These are phyloP conservation scores for Allacma fusca DNA, from an alignment of 2,888 invertebrate species.

Conservation along the genomic window DNA sequence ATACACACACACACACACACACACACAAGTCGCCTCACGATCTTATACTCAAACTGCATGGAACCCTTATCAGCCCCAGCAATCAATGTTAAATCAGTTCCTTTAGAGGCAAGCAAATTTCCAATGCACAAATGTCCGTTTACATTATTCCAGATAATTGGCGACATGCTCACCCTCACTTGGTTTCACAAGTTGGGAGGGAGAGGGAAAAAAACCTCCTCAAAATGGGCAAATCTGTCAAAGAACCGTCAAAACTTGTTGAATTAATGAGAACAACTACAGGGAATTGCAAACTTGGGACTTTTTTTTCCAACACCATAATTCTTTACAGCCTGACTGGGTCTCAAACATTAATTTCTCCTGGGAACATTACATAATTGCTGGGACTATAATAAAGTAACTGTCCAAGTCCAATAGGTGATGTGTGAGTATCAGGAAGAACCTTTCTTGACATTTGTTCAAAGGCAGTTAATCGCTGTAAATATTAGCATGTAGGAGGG, in stretches of 20 bases:
- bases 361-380: too few species aligned
- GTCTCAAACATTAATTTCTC: background rate
- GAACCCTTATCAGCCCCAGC: background rate
- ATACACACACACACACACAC: too few species aligned
- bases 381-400: too few species aligned
- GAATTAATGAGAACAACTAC: constrained; percentile 4
- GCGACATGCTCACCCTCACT: background rate
- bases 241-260: background rate
- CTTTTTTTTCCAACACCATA: background rate
- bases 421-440: too few species aligned
- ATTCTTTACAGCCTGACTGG: background rate
- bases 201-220: background rate
- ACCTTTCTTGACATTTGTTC: too few species aligned
- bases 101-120: background rate
- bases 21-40: background rate
- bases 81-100: constrained; percentile 16
- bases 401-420: too few species aligned
- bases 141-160: constrained; percentile 16
- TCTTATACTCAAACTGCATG: background rate
- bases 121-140: background rate
- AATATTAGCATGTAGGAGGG: too few species aligned
- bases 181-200: background rate
- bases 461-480: too few species aligned
- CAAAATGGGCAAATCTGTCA: constrained; percentile 29
- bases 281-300: background rate